phyloP scores from a whole-genome alignment of 2,888 invertebrate genomes.

The Gisinianus flammeolus region DNA sequence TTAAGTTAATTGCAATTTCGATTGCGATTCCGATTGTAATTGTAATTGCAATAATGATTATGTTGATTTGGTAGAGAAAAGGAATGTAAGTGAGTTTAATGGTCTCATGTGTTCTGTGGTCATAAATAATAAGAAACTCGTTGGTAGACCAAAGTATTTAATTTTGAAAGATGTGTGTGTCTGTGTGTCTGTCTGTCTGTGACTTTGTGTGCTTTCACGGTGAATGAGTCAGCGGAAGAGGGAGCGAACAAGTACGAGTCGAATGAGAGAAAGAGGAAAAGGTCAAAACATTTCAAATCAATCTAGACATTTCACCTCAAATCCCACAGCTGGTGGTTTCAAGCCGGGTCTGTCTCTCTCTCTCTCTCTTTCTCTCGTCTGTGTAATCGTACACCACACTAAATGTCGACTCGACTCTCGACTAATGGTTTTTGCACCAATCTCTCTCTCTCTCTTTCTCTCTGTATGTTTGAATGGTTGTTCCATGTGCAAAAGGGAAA shows the following conservation, averaged over 20 bases:
- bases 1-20: too few species aligned
- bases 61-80: too few species aligned
- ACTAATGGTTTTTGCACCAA: constrained; percentile 37
- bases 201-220: background rate
- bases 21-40: too few species aligned
- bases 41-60: too few species aligned
- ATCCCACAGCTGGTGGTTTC: constrained; percentile 45
- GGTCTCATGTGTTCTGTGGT: background rate
- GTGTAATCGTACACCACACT: constrained; percentile 44
- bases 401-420: constrained; percentile 41
- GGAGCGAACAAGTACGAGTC: background rate
- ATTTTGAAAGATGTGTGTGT: background rate
- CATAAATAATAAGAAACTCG: background rate
- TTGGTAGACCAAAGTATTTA: constrained; percentile 10
- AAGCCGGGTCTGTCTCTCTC: constrained; percentile 1
- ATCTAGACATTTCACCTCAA: constrained; percentile 44
- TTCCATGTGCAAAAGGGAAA: background rate
- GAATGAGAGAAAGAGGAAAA: constrained; percentile 35
- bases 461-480: too few species aligned
- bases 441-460: too few species aligned
- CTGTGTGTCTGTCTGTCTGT: background rate
- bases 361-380: constrained; percentile 9
- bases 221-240: background rate
- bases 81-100: too few species aligned
- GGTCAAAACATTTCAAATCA: constrained; percentile 44